phyloP scores from a whole-genome alignment of 2,888 invertebrate species.

The Entomobrya proxima region DNA sequence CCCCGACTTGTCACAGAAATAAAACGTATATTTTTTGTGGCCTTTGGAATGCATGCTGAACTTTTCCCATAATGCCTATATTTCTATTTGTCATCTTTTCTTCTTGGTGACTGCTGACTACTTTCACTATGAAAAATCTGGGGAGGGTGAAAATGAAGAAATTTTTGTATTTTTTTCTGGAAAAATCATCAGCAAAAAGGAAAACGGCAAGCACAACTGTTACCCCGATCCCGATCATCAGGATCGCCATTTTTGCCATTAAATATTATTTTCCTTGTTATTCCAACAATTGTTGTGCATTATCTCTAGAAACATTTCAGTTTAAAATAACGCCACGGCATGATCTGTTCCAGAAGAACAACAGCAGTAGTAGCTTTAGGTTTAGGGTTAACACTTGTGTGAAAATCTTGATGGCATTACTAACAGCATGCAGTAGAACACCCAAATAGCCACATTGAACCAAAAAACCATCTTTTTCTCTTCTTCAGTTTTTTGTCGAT shows the following conservation, averaged over 20 bases:
- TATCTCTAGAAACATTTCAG: neutral
- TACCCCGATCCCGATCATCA: constrained; percentile 9
- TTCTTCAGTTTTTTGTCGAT: constrained; percentile 51
- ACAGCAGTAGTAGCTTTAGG: too few species aligned
- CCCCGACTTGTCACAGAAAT: constrained; percentile 51
- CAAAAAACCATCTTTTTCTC: neutral
- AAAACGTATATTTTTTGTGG: too few species aligned
- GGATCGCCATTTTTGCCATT: neutral
- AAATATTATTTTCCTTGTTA: neutral
- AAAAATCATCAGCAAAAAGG: neutral
- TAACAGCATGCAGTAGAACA: neutral
- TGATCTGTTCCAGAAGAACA: neutral
- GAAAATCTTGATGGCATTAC: too few species aligned
- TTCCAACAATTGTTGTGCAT: neutral
- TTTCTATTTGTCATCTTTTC: constrained; percentile 55
- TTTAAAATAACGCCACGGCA: neutral
- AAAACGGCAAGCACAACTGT: neutral
- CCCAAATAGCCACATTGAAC: constrained; percentile 26
- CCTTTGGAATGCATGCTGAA: constrained; percentile 54
- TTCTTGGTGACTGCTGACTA: constrained; percentile 6
- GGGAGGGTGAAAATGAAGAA: neutral
- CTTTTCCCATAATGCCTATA: constrained; percentile 59
- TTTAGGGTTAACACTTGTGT: too few species aligned
- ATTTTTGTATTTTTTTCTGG: neutral
- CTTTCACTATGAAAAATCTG: neutral